phyloP scores from a whole-genome alignment of 2,113 vertebrate species.

The Polyodon spathula region DNA sequence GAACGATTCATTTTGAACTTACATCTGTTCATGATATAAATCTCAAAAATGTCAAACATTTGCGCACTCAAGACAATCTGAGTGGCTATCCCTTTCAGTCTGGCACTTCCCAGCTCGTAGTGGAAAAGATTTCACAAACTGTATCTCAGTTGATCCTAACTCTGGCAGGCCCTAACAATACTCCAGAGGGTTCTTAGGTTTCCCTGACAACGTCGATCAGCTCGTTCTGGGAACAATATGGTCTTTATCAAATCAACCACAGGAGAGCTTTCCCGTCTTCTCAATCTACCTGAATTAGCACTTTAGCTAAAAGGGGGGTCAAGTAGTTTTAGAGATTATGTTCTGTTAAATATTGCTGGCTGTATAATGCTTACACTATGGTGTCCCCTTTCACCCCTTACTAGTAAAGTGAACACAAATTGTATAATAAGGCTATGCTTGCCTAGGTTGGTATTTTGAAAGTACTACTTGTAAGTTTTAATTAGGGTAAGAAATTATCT shows the following conservation, averaged over 20 bases:
- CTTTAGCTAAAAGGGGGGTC: conserved; percentile 22
- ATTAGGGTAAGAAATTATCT: too few species aligned
- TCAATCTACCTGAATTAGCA: conserved; percentile 9
- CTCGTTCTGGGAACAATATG: conserved; percentile 46
- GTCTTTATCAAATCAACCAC: conserved; percentile 30
- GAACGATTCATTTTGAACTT: conserved; percentile 57
- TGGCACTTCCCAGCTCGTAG: conserved; percentile 43
- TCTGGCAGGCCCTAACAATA: conserved; percentile 47
- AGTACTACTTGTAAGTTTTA: too few species aligned
- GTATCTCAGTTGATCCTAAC: conserved; percentile 54
- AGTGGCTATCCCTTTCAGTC: conserved; percentile 44
- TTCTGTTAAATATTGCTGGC: conserved; percentile 14
- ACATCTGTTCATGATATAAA: conserved; percentile 69
- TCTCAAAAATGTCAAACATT: conserved; percentile 62
- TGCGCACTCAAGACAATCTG: conserved; percentile 33
- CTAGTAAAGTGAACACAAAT: conserved; percentile 6
- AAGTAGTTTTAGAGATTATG: conserved; percentile 26
- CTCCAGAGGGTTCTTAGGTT: conserved; percentile 51
- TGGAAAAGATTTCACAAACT: conserved; percentile 47
- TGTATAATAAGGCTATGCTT: too few species aligned
- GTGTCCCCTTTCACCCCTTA: conserved; percentile 31
- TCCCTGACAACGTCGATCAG: conserved; percentile 45
- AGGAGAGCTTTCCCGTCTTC: conserved; percentile 23
- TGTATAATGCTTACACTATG: conserved; percentile 25
- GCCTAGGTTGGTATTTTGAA: too few species aligned